A percentile compares a stretch with the other conserved stretches of the same genome.
Evolutionary conservation across 2,888 invertebrate genomes (phyloP).

Genomic region (Andrena praecox): DNA sequence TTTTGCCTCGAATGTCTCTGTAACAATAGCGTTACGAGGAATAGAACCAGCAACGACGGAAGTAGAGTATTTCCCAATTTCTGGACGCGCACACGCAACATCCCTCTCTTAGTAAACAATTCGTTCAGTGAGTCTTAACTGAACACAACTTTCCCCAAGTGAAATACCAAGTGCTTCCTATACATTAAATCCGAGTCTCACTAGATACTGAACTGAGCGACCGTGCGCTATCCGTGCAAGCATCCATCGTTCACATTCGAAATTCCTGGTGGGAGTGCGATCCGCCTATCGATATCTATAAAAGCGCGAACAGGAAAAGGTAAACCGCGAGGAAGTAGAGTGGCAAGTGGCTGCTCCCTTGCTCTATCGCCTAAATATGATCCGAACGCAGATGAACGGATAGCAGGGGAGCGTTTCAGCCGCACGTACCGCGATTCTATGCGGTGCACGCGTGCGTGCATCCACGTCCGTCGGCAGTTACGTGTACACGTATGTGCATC

Average conservation of each 20-base stretch:
- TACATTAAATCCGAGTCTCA: too few species aligned
- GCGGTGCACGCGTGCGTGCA: constrained; percentile 46
- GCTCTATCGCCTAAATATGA: constrained; percentile 51
- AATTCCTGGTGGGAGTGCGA: too few species aligned
- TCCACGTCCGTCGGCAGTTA: constrained; percentile 45
- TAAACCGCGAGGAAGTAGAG: background rate
- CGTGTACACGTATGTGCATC: constrained; percentile 25
- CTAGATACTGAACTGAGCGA: too few species aligned
- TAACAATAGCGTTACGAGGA: background rate
- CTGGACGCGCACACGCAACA: background rate
- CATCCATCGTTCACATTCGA: too few species aligned
- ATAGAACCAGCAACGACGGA: constrained; percentile 8
- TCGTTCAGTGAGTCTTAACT: background rate
- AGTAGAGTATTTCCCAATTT: constrained; percentile 17
- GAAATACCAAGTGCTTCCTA: too few species aligned
- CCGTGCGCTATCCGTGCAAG: too few species aligned
- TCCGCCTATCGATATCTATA: background rate
- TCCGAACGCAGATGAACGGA: constrained; percentile 56
- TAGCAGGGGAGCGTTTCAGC: constrained; percentile 46
- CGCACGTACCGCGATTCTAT: constrained; percentile 41
- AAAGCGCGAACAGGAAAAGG: background rate
- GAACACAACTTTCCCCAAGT: too few species aligned
- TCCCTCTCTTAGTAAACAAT: background rate
- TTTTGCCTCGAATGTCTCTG: constrained; percentile 21
- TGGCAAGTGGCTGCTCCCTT: constrained; percentile 39